Base-by-base conservation (phyloP, 2,797 vertebrate genomes). In the Leptodactylus fallax region DNA sequence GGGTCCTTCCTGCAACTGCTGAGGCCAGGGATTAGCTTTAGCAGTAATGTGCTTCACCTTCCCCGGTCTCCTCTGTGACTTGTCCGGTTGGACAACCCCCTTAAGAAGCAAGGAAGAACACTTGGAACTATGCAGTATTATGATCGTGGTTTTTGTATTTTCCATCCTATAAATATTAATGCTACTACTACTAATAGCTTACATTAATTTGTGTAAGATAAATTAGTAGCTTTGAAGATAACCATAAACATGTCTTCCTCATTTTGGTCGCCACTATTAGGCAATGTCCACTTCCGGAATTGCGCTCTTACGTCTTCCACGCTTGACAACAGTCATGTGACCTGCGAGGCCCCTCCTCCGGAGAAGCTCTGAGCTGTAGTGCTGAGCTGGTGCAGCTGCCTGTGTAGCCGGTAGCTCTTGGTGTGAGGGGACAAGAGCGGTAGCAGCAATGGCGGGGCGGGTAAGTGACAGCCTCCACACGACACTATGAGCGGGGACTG, bases 331-430 rank as follows among this genome's bases (percentile, higher is more conserved):
- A 16, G 21, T 84, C 82, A 84, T 55, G 69, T 74, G 82, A 84
- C 27, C 4, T 7, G 12, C 0, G 2, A 25, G 16, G 82, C 25
- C 13, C n/a, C 82, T 19, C 69, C 67, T 49, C 36, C 82, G 13
- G 25, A 53, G 63, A 7, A 14, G 12, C 55, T 47, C 27, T 49
- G 17, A 16, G 69, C 67, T 72, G 19, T 72, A 60, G 56, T 84
- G 82, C 69, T 84, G 82, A 84, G 82, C 82, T 84, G 82, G 67
- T 58, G 19, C 67, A 14, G 53, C 45, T n/a, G 10, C 56, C 23
- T 74, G 53, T 74, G 36, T n/a, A 84, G 82, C 69, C 82, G 82
- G 82, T 58, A 6, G 4, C 1, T 12, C 49, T 27, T 49, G 49
- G 81, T 83, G 81, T 21, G 49, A 23, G 67, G 81, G 53, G 81